Percentiles rank a stretch among this genome's conserved stretches.
These are phyloP conservation scores for Hyalella azteca DNA, from an alignment of 2,888 invertebrate genomes.

Conservation along the genomic window DNA sequence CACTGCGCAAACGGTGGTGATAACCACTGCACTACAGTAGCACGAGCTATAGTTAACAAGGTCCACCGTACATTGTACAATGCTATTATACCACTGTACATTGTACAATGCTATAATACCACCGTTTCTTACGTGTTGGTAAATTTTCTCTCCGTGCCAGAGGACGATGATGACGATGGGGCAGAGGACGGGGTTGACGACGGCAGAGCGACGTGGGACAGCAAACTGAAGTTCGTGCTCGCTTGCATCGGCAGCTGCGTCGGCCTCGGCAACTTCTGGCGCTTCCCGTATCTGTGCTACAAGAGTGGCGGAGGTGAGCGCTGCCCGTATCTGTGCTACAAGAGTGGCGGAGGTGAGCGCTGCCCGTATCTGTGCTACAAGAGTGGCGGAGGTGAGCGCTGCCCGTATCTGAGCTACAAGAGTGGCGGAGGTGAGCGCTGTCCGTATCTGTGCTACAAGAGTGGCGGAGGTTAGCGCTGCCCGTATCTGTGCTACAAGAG, in stretches of 20 bases:
- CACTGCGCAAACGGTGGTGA: no score
- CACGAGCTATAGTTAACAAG: no score
- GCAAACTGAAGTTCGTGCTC: conserved; percentile 55
- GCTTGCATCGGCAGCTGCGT: conserved; percentile 55
- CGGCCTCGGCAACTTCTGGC: conserved; percentile 57
- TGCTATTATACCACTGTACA: no score
- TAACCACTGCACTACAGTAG: no score
- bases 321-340: conserved; percentile 53
- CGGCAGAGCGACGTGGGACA: conserved; percentile 49
- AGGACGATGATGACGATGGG: background rate
- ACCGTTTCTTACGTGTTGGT: no score
- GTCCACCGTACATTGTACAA: no score
- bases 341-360: conserved; percentile 54
- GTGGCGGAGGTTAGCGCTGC: conserved; percentile 57
- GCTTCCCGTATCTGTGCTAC: conserved; percentile 57
- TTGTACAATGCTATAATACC: no score
- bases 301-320: conserved; percentile 57
- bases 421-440: conserved; percentile 55
- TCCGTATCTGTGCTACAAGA: conserved; percentile 54
- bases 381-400: conserved; percentile 54
- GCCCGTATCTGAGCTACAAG: conserved; percentile 55
- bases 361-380: conserved; percentile 53
- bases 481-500: conserved; percentile 56
- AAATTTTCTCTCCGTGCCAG: no score
- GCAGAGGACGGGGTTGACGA: background rate